phyloP scores from a whole-genome alignment of 1,140 invertebrate genomes.

The Diorhabda elongata region DNA sequence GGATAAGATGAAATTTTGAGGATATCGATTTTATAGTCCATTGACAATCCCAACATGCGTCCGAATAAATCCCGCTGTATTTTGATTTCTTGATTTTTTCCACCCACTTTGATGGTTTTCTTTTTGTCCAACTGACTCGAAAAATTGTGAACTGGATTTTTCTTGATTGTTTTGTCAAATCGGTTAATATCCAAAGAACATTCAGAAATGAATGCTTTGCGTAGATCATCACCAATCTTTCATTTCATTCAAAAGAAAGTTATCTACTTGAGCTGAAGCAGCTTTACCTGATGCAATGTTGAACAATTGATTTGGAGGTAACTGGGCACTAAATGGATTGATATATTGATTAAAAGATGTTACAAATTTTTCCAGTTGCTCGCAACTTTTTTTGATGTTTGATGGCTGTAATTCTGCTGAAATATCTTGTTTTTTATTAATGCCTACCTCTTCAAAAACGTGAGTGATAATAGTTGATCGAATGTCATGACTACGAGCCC shows the following conservation, averaged over 20 bases:
- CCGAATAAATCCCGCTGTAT: slow-evolving; percentile 23
- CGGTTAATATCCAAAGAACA: background rate
- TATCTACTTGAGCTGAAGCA: slow-evolving; percentile 18
- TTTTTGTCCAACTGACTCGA: too few species aligned
- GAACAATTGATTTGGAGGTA: slow-evolving; percentile 27
- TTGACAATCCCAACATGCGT: slow-evolving; percentile 28
- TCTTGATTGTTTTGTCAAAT: too few species aligned
- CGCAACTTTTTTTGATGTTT: slow-evolving; percentile 26
- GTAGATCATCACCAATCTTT: background rate
- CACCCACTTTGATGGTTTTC: slow-evolving; percentile 8
- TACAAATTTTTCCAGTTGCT: slow-evolving; percentile 27
- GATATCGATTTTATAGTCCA: slow-evolving; percentile 20
- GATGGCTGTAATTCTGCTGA: slow-evolving; percentile 19
- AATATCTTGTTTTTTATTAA: slow-evolving; percentile 23
- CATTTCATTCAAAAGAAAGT: slow-evolving; percentile 27
- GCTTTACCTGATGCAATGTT: slow-evolving; percentile 26
- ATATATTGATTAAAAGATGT: slow-evolving; percentile 25
- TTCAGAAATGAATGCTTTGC: background rate
- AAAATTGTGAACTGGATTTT: too few species aligned
- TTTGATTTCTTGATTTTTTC: slow-evolving; percentile 6
- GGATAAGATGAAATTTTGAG: slow-evolving; percentile 19
- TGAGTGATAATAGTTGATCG: slow-evolving; percentile 24
- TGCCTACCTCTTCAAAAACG: slow-evolving; percentile 16
- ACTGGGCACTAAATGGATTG: slow-evolving; percentile 24
- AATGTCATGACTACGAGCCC: slow-evolving; percentile 22